These are phyloP conservation scores for Scyliorhinus canicula DNA, from an alignment of 2,797 vertebrate genomes.

Conservation along the genomic window DNA sequence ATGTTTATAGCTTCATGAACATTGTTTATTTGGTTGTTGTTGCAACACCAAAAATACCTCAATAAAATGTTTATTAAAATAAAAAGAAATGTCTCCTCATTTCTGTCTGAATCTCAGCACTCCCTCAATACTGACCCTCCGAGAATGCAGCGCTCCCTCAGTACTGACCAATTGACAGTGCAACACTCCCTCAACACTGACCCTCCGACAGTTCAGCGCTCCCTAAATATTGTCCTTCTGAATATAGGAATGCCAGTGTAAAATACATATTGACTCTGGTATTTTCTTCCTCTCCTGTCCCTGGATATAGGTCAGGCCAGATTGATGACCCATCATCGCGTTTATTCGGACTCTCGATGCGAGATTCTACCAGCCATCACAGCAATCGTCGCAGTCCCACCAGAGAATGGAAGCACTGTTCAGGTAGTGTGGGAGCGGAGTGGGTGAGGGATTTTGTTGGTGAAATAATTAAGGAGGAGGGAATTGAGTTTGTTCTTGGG, in stretches of 20 bases:
- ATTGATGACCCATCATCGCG: neutral
- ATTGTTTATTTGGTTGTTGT: too few relatives aligned
- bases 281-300: neutral
- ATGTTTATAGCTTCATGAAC: too few relatives aligned
- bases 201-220: neutral
- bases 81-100: too few relatives aligned
- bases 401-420: neutral
- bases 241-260: too few relatives aligned
- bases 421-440: neutral
- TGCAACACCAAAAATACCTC: too few relatives aligned
- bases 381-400: neutral
- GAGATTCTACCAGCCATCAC: neutral
- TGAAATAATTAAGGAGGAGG: too few relatives aligned
- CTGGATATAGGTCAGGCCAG: neutral
- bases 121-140: neutral
- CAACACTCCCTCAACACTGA: neutral
- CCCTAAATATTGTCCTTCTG: neutral
- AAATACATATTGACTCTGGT: too few relatives aligned
- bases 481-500: neutral
- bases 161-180: neutral
- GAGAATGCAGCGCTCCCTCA: neutral
- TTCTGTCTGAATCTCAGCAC: neutral
- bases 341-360: neutral
- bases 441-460: neutral
- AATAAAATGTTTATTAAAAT: too few relatives aligned